Conservation (phyloP, 35 echinoderm and acorn worm species). For the Diadema setosum region DNA sequence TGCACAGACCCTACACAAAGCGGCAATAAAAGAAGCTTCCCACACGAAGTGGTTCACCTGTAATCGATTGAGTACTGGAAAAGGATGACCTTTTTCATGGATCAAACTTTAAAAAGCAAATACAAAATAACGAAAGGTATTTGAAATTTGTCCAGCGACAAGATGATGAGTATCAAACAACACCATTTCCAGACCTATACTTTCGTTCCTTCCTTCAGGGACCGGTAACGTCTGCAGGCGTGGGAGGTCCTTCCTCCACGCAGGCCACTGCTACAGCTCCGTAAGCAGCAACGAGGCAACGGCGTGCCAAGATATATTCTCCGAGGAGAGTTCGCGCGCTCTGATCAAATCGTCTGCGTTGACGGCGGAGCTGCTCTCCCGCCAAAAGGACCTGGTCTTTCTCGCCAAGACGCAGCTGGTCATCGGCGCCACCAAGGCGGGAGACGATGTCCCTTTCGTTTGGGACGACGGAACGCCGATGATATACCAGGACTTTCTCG, state of each 20-base stretch:
- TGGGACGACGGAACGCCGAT: conserved; percentile 7
- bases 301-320: not conserved
- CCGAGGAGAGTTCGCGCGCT: not conserved
- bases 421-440: not conserved
- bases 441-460: not conserved
- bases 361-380: not conserved
- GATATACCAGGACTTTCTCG: not conserved
- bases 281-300: not conserved
- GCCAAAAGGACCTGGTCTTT: not conserved
- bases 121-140: not conserved
- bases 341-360: not conserved
- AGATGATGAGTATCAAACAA: not conserved
- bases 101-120: not conserved
- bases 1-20: too few species aligned
- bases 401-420: not conserved
- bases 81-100: not conserved
- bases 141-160: not conserved
- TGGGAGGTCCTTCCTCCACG: not conserved
- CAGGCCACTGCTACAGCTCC: not conserved
- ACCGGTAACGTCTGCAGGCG: not conserved
- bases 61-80: too few species aligned
- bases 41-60: too few species aligned
- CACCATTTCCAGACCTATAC: not conserved
- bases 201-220: not conserved
- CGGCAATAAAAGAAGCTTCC: too few species aligned